phyloP scores from a whole-genome alignment of 2,888 invertebrate species.

The Pristionchus arcanus region DNA sequence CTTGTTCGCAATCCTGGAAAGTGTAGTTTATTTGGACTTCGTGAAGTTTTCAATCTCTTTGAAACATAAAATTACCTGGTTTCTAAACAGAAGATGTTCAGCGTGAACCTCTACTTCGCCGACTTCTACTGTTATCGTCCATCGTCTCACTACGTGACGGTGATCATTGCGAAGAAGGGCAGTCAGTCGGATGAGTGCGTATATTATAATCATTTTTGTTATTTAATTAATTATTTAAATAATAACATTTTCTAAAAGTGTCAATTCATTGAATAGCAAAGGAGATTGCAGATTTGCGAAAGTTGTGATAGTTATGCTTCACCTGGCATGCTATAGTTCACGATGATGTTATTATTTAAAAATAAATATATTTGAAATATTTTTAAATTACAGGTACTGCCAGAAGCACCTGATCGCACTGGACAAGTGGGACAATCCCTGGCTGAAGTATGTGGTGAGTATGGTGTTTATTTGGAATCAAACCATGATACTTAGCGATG shows the following conservation, averaged over 20 bases:
- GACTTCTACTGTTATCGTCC: conserved; percentile 79
- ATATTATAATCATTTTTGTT: too few relatives aligned
- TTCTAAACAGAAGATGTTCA: conserved; percentile 27
- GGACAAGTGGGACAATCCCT: conserved; percentile 70
- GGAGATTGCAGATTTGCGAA: too few relatives aligned
- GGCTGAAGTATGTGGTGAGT: conserved; percentile 61
- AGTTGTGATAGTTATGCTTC: too few relatives aligned
- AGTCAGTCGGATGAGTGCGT: conserved; percentile 69
- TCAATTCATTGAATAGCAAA: too few relatives aligned
- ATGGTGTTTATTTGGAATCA: not conserved
- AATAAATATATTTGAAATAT: not conserved
- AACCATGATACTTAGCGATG: not conserved
- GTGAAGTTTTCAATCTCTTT: not conserved
- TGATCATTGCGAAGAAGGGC: conserved; percentile 72
- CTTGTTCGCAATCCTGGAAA: too few relatives aligned
- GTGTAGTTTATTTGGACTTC: too few relatives aligned
- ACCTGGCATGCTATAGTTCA: too few relatives aligned
- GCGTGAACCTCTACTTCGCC: conserved; percentile 77
- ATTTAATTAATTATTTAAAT: not conserved
- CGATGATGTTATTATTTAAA: too few relatives aligned
- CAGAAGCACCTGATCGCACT: conserved; percentile 63
- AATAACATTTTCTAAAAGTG: too few relatives aligned
- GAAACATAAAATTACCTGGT: not conserved
- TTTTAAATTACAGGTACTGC: conserved; percentile 65
- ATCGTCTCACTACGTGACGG: conserved; percentile 78